Evolutionary conservation across 2,113 vertebrate species (phyloP).

Genomic region (Psittacula cyanocephala): DNA sequence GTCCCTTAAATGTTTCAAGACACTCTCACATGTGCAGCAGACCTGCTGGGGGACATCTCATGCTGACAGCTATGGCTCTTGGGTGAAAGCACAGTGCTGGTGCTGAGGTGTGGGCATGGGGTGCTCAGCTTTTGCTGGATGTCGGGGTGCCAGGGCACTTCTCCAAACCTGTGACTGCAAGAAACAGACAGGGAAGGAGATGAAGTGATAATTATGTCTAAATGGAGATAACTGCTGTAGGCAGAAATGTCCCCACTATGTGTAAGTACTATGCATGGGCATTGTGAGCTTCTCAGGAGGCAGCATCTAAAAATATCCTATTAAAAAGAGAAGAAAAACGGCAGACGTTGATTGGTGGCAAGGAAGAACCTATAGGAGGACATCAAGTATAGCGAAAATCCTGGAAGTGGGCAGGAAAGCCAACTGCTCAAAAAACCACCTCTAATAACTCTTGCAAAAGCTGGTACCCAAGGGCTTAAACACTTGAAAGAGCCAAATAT

Average conservation of each 20-base stretch:
- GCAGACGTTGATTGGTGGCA: background rate
- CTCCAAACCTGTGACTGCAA: background rate
- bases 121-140: background rate
- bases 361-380: background rate
- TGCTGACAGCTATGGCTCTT: rapidly evolving
- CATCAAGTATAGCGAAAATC: background rate
- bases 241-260: background rate
- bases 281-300: background rate
- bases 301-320: background rate
- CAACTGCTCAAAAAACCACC: background rate
- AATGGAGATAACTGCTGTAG: background rate
- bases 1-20: background rate
- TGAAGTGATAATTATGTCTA: background rate
- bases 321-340: background rate
- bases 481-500: background rate
- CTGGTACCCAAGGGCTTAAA: background rate
- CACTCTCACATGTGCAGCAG: background rate
- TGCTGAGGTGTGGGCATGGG: background rate
- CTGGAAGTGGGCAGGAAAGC: background rate
- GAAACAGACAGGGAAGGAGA: background rate
- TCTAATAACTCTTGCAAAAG: background rate
- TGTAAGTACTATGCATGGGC: rapidly evolving
- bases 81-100: background rate
- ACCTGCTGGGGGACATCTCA: background rate
- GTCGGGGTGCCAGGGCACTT: rapidly evolving